Base-by-base conservation (phyloP, 2,888 invertebrate genomes). In the Acronicta psi region DNA sequence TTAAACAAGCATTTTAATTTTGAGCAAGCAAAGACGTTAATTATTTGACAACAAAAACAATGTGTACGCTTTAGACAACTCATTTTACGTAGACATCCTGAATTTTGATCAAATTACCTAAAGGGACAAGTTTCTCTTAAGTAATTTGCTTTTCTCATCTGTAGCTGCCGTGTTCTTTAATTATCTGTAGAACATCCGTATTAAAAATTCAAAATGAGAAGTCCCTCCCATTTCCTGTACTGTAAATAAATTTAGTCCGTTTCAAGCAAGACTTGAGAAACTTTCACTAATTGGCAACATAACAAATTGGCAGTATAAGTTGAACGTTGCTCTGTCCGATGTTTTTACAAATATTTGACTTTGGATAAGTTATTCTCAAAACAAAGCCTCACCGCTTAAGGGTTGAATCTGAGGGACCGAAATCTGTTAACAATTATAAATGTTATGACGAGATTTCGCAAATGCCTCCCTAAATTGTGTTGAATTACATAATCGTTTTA, bases 301-400 rank as follows among this genome's bases (percentile, higher is more conserved):
- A 77, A 81, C 74, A 75, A 82, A 82, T 82, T 81, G 74, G 73
- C 67, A 77, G 70, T 52, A 73, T 77, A 77, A 81, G 73, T 78
- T 78, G 75, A 77, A 73, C 72, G 72, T 68, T 59, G 64, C 61
- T 70, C 50, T 70, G 73, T 68, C 47, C 53, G 42, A 73, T 51
- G 54, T 68, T 71, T 73, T 68, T 60, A 23, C 34, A 46, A 75
- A 70, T 68, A 78, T 70, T 73, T 71, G 53, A 57, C 38, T 63
- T 61, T 13, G 41, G 42, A 23, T 59, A 58, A 51, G 31, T 49
- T 38, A 45, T 46, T 46, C 16, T 53, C 42, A 36, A 23, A 46
- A 59, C 64, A 68, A 61, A 71, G 55, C 25, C 34, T 11, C 23
- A 23, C 18, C 40, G 42, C 41, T 68, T 42, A 52, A 60, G 50